A percentile compares a stretch with the other conserved stretches of the same genome.
phyloP scores from a whole-genome alignment of 2,888 invertebrate species.

The Volucella bombylans region DNA sequence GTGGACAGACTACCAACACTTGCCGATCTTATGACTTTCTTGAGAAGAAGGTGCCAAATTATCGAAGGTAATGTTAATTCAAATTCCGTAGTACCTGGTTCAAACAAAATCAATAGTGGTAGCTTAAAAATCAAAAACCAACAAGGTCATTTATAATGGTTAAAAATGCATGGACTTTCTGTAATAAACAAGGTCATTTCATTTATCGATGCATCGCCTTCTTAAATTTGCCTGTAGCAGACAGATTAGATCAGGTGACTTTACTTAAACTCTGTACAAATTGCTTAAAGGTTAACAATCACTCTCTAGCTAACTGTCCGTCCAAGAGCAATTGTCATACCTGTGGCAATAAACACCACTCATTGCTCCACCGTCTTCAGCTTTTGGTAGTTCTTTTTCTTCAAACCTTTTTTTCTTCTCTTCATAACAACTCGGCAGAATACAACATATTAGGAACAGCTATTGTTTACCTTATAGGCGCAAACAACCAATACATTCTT shows the following conservation, averaged over 20 bases:
- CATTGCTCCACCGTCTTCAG: slow-evolving; percentile 38
- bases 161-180: slow-evolving; percentile 48
- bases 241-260: slow-evolving; percentile 13
- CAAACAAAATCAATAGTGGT: slow-evolving; percentile 21
- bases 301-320: slow-evolving; percentile 5
- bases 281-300: slow-evolving; percentile 18
- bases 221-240: slow-evolving; percentile 36
- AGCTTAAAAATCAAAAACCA: slow-evolving; percentile 35
- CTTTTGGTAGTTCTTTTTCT: slow-evolving; percentile 17
- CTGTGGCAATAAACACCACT: slow-evolving; percentile 49
- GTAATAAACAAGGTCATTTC: slow-evolving; percentile 34
- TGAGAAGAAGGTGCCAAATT: slow-evolving; percentile 60
- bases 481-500: too few relatives aligned
- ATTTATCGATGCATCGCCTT: slow-evolving; percentile 50
- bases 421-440: too few relatives aligned
- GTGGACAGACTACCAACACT: slow-evolving; percentile 45
- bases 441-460: too few relatives aligned
- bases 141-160: slow-evolving; percentile 18
- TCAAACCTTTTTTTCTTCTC: too few relatives aligned
- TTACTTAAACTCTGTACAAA: slow-evolving; percentile 29
- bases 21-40: slow-evolving; percentile 40
- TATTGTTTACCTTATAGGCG: too few relatives aligned
- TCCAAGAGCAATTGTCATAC: slow-evolving; percentile 23
- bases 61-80: slow-evolving; percentile 55
- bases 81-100: slow-evolving; percentile 16